These are phyloP conservation scores for Rhyzopertha dominica DNA, from an alignment of 1,140 invertebrate genomes.

Conservation along the genomic window DNA sequence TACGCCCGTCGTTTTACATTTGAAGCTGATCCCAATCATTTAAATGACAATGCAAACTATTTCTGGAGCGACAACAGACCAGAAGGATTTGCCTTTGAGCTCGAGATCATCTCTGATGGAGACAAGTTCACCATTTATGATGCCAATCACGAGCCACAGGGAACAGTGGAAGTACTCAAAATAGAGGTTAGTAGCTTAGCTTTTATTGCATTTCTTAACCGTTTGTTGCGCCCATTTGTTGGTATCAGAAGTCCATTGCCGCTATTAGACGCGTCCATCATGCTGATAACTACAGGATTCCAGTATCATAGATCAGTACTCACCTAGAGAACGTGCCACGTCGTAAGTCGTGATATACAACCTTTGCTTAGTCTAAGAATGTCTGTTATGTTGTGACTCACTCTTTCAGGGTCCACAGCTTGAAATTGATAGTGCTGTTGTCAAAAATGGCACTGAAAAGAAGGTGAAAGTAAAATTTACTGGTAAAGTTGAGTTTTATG, in stretches of 20 bases:
- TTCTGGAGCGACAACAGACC: slow-evolving; percentile 73
- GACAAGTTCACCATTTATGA: slow-evolving; percentile 68
- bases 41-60: slow-evolving; percentile 65
- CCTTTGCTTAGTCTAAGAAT: slow-evolving; percentile 16
- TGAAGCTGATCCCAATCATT: slow-evolving; percentile 53
- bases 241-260: too few species aligned
- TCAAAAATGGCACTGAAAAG: slow-evolving; percentile 54
- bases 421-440: slow-evolving; percentile 45
- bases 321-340: too few species aligned
- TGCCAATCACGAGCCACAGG: slow-evolving; percentile 56
- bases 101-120: slow-evolving; percentile 62
- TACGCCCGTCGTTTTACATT: slow-evolving; percentile 72
- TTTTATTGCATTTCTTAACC: too few species aligned
- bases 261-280: too few species aligned
- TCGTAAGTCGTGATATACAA: slow-evolving; percentile 34
- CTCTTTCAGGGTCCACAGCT: slow-evolving; percentile 49
- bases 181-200: slow-evolving; percentile 50
- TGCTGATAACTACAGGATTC: too few species aligned
- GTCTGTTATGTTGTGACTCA: slow-evolving; percentile 40
- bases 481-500: slow-evolving; percentile 64
- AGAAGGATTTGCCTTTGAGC: slow-evolving; percentile 67
- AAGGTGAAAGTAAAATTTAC: slow-evolving; percentile 56
- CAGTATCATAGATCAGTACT: too few species aligned
- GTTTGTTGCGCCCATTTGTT: too few species aligned
- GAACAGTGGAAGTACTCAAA: slow-evolving; percentile 57